Evolutionary conservation across 2,797 vertebrate genomes (phyloP).

Genomic region (Lepidocolaptes lacrymiger): DNA sequence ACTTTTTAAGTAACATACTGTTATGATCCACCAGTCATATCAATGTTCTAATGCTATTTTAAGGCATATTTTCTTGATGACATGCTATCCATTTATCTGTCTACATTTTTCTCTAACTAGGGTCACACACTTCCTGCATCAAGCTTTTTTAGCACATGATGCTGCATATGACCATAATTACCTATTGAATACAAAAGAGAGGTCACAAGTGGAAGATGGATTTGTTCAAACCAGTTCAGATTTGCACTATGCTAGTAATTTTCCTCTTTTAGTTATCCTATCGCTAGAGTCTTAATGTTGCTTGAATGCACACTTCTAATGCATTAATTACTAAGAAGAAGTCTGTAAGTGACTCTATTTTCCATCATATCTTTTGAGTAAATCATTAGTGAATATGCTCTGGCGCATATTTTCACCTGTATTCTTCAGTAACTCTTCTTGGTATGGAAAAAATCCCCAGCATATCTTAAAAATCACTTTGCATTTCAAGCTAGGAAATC

Average conservation of each 20-base stretch:
- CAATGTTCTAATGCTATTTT: background rate
- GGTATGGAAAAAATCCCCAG: background rate
- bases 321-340: constrained; percentile 33
- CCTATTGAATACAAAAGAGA: background rate
- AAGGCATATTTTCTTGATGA: constrained; percentile 20
- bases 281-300: background rate
- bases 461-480: constrained; percentile 30
- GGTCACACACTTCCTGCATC: background rate
- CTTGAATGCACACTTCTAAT: background rate
- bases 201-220: background rate
- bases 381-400: constrained; percentile 18
- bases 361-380: background rate
- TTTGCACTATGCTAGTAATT: background rate
- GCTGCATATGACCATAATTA: background rate
- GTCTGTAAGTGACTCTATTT: background rate
- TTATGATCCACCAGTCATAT: background rate
- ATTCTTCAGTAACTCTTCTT: constrained; percentile 24
- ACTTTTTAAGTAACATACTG: background rate
- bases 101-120: background rate
- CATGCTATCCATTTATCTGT: background rate
- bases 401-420: constrained; percentile 32
- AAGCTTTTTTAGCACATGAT: background rate
- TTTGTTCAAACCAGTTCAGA: constrained; percentile 7
- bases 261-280: constrained; percentile 15
- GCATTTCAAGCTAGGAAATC: constrained; percentile 59